Evolutionary conservation across 2,797 vertebrate species (phyloP).

Genomic region (Gastrophryne carolinensis): DNA sequence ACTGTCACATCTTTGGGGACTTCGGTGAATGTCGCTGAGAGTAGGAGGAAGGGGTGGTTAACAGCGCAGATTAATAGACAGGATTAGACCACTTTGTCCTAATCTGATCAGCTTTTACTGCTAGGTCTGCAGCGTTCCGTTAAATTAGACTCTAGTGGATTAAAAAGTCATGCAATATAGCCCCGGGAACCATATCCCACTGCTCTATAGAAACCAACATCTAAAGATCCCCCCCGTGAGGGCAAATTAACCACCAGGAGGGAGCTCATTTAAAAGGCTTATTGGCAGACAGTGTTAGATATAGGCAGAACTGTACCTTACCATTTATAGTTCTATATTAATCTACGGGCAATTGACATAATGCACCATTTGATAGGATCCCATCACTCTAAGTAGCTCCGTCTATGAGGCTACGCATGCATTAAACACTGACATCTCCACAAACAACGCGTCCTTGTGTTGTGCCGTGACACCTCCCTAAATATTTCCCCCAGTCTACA

Average conservation of each 20-base stretch:
- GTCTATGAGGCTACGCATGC: not conserved
- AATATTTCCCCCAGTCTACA: not conserved
- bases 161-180: conserved; percentile 30
- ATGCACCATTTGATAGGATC: not conserved
- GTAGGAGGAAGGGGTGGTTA: conserved; percentile 57
- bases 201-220: conserved; percentile 22
- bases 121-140: not conserved
- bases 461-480: not conserved
- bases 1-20: conserved; percentile 91
- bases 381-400: not conserved
- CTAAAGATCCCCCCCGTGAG: too few relatives aligned
- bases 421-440: not conserved
- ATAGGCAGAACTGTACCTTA: too few relatives aligned
- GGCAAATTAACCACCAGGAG: too few relatives aligned
- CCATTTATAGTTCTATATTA: too few relatives aligned
- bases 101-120: conserved; percentile 36
- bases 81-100: conserved; percentile 4
- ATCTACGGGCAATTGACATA: not conserved
- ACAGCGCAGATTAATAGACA: conserved; percentile 47
- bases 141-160: conserved; percentile 31
- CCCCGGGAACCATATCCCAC: not conserved
- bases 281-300: too few relatives aligned
- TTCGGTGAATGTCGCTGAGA: conserved; percentile 87
- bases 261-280: not conserved
- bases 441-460: not conserved